Evolutionary conservation across 2,888 invertebrate genomes (phyloP), one percentile per base, ranked within the genome.

Genomic region (Celastrina argiolus): DNA sequence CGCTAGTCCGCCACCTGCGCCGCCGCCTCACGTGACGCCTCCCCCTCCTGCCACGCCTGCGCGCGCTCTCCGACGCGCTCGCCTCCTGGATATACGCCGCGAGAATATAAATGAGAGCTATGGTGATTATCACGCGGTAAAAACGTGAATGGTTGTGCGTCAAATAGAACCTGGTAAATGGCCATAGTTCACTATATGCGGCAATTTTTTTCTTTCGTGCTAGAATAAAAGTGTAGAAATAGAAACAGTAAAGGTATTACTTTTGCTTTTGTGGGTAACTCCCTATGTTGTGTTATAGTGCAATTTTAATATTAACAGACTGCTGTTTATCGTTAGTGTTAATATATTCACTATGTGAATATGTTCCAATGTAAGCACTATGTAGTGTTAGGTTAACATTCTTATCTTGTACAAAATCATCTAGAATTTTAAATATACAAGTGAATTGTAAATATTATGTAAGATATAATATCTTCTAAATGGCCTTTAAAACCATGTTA

Each of bases 1-100:
- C 83, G 63, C 81, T 82, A 36, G 80, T 87, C 67, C 78, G 83
- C 0, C 82, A 82, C 67, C 79, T 88, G 71, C 81, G 88, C 26
- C 61, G 78, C 67, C 67, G 65, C 70, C 70, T 71, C 63, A 69
- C 74, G 64, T 69, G 75, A 69, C 69, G 64, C 66, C 56, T 64
- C 63, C 36, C 64, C 61, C 63, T 59, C 69, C 65, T 70, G 68
- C 68, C 65, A 5, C 65, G 66, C 42, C 56, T 31, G 66, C 69
- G 39, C 68, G 69, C 69, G n/a, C 66, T 68, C 65, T 56, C 63
- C 63, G 42, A 45, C 67, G 69, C 68, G 65, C 69, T 69, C 41
- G 67, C 61, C 14, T 22, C 67, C 22, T 69, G 66, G 64, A n/a
- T 56, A 8, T 64, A 63, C 56, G 59, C 45, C 41, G 42, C 56